Evolutionary conservation across 2,113 vertebrate genomes (phyloP).

Genomic region (Cheilinus undulatus): DNA sequence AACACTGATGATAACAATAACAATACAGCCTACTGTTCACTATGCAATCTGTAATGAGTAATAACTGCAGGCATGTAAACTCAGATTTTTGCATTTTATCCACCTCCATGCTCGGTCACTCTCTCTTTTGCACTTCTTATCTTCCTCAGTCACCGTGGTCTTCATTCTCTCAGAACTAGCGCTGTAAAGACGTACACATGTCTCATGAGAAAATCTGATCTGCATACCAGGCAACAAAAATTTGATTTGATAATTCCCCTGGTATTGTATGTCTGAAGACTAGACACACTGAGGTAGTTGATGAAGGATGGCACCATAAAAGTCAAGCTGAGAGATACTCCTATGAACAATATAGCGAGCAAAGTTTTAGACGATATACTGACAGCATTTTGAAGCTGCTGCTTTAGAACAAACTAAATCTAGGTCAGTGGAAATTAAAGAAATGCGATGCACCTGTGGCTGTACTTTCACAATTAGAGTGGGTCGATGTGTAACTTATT

Average conservation of each 20-base stretch:
- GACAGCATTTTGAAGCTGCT: slow-evolving; percentile 5
- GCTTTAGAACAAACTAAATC: slow-evolving; percentile 20
- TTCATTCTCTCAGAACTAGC: too few relatives aligned
- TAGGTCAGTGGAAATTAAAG: slow-evolving; percentile 55
- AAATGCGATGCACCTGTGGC: slow-evolving; percentile 47
- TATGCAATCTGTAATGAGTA: too few relatives aligned
- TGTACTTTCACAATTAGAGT: slow-evolving; percentile 39
- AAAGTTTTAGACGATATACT: neutral
- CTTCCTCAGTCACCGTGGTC: too few relatives aligned
- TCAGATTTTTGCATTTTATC: too few relatives aligned
- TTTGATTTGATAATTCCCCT: neutral
- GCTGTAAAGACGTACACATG: too few relatives aligned
- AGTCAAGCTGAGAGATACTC: neutral
- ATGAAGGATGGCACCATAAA: neutral
- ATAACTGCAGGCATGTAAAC: too few relatives aligned
- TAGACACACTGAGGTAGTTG: neutral
- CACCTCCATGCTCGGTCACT: too few relatives aligned
- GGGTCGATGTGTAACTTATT: slow-evolving; percentile 50
- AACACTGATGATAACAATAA: too few relatives aligned
- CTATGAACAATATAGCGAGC: neutral
- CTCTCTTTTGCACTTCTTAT: too few relatives aligned
- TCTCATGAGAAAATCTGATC: too few relatives aligned
- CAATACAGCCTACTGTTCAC: too few relatives aligned
- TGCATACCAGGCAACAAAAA: too few relatives aligned
- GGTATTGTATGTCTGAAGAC: neutral